Percentiles rank a stretch among this genome's conserved stretches.
These are phyloP conservation scores for Boloria euphrosyne DNA, from an alignment of 2,888 invertebrate species.

Conservation along the genomic window DNA sequence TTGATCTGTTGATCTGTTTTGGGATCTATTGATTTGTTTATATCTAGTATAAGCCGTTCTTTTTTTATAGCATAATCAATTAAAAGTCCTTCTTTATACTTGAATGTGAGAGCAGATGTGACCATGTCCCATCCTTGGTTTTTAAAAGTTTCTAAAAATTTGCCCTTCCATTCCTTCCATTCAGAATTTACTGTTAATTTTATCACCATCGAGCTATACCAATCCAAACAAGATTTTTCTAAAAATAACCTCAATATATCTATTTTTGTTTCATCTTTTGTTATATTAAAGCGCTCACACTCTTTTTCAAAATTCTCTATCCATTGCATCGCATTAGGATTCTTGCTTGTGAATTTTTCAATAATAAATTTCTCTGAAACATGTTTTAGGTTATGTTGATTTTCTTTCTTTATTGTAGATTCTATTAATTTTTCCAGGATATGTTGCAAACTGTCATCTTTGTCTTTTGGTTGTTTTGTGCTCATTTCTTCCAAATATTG, in stretches of 20 bases:
- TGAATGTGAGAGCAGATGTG: slow-evolving; percentile 44
- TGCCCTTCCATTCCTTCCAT: slow-evolving; percentile 42
- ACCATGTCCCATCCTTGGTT: slow-evolving; percentile 44
- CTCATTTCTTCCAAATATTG: slow-evolving; percentile 40
- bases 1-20: too few relatives aligned
- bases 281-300: too few relatives aligned
- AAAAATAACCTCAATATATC: slow-evolving; percentile 35
- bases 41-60: slow-evolving; percentile 24
- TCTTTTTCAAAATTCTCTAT: too few relatives aligned
- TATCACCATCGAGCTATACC: too few relatives aligned
- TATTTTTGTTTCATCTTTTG: slow-evolving; percentile 43
- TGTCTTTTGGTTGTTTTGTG: slow-evolving; percentile 17
- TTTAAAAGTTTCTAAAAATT: slow-evolving; percentile 43
- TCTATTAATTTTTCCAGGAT: slow-evolving; percentile 24
- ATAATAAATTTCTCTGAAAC: too few relatives aligned
- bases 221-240: too few relatives aligned
- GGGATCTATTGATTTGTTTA: slow-evolving; percentile 17
- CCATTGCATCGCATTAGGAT: too few relatives aligned
- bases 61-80: slow-evolving; percentile 49
- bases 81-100: slow-evolving; percentile 45
- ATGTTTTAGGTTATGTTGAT: too few relatives aligned
- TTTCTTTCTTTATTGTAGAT: too few relatives aligned
- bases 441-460: slow-evolving; percentile 27
- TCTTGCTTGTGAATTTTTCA: too few relatives aligned
- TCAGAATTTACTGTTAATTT: slow-evolving; percentile 13